Evolutionary conservation across 2,113 vertebrate genomes (phyloP), one percentile per base, ranked within the genome.

Genomic region (Callionymus lyra): DNA sequence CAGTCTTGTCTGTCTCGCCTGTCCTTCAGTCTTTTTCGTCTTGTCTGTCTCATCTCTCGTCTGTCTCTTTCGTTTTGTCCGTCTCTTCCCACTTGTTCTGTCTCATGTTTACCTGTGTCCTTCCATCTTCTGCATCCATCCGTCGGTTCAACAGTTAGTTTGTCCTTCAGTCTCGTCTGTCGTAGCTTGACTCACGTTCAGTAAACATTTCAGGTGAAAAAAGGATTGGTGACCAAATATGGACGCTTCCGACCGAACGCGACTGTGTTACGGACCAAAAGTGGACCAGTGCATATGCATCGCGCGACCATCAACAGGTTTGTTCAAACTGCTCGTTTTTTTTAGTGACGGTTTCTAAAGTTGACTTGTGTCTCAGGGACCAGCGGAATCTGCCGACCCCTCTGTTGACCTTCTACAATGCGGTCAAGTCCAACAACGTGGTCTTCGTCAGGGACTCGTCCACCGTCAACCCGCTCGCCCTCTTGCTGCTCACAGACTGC

Each of bases 381-480:
- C 83, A 87, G 0, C 77, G 82, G 0, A 62, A 83, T 12, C 77
- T 95, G 1, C 85, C 87, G 32, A 91, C 89, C 76, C 93, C 91
- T 19, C 97, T 93, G 94, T 77, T 98, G 45, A 97, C 94, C 0
- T 98, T 93, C 55, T 98, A 92, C 82, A 89, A 85, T 47, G 94
- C 94, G 0, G 82, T 97, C 31, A 91, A 96, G 68, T 97, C 93
- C 48, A 90, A 80, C 0, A 90, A 85, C 0, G 79, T 69, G 0
- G 91, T 98, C 13, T 98, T 98, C 10, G 87, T 98, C 56, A 79
- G 95, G 41, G 95, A 98, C 74, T 92, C 90, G 6, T 95, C 93
- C 6, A 76, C 85, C 31, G 90, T 94, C 21, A 91, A 95, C 74
- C 93, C 95, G 0, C 78, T 98, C 1, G 90, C 93, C 1, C 84